These are phyloP conservation scores for Temnothorax nylanderi DNA, from an alignment of 1,140 invertebrate species.

Conservation along the genomic window DNA sequence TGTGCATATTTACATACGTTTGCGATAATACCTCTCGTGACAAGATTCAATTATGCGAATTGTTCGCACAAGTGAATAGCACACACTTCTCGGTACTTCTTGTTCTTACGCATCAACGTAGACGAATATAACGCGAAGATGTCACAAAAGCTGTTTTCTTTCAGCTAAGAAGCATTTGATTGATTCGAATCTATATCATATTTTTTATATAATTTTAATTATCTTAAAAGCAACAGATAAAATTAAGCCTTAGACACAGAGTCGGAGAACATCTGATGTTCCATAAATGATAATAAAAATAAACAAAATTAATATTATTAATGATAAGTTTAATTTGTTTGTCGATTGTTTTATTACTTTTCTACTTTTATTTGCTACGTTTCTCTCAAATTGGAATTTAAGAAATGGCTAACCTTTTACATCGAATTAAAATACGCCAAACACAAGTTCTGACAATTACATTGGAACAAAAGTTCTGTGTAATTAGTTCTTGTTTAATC, in stretches of 20 bases:
- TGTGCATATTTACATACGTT: conserved; percentile 16
- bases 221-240: no score
- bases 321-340: background rate
- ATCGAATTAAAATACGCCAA: background rate
- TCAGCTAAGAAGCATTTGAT: background rate
- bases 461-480: background rate
- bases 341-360: background rate
- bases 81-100: background rate
- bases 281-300: background rate
- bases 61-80: background rate
- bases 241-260: no score
- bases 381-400: background rate
- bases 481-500: background rate
- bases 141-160: background rate
- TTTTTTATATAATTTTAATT: background rate
- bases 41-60: conserved; percentile 35
- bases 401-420: background rate
- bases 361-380: background rate
- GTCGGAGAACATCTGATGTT: no score
- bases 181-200: background rate
- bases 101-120: background rate
- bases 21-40: background rate
- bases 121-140: background rate
- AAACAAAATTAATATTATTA: background rate
- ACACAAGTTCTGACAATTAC: background rate